A percentile compares a stretch with the other conserved stretches of the same genome.
These are phyloP conservation scores for Ctenosaura bakeri DNA, from an alignment of 2,797 vertebrate species.

Conservation along the genomic window DNA sequence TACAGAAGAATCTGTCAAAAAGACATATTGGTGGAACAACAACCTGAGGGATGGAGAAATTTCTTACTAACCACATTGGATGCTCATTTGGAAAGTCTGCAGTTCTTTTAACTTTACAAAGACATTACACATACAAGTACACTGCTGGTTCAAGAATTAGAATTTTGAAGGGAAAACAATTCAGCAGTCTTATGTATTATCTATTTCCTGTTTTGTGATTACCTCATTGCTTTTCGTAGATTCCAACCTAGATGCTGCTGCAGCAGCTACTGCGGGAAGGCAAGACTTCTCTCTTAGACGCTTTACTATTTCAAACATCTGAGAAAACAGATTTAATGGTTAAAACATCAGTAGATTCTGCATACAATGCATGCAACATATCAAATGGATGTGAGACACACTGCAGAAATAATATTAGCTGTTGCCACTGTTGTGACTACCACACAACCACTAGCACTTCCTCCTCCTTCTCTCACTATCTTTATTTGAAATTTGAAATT, in stretches of 20 bases:
- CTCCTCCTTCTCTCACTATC: background rate
- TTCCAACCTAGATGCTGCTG: conserved; percentile 83
- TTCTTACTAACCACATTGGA: background rate
- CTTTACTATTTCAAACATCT: conserved; percentile 98
- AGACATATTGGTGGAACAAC: background rate
- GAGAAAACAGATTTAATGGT: conserved; percentile 57
- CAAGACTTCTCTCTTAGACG: conserved; percentile 93
- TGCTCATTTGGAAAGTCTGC: background rate
- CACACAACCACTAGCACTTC: too few relatives aligned
- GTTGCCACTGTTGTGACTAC: background rate
- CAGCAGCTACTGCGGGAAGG: conserved; percentile 82
- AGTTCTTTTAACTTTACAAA: background rate
- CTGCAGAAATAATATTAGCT: background rate
- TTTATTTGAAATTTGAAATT: background rate
- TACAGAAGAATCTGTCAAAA: background rate
- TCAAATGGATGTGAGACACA: conserved; percentile 9
- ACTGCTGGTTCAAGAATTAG: too few relatives aligned
- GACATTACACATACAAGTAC: background rate
- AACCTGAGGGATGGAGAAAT: background rate
- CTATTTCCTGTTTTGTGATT: conserved; percentile 51
- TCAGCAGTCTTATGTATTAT: background rate
- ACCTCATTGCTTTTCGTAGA: conserved; percentile 91
- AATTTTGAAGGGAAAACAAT: conserved; percentile 33
- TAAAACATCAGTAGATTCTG: conserved; percentile 44
- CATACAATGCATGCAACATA: background rate